A percentile compares a stretch with the other conserved stretches of the same genome.
Conservation (phyloP, 1,140 invertebrate species). For the Goniozus legneri region DNA sequence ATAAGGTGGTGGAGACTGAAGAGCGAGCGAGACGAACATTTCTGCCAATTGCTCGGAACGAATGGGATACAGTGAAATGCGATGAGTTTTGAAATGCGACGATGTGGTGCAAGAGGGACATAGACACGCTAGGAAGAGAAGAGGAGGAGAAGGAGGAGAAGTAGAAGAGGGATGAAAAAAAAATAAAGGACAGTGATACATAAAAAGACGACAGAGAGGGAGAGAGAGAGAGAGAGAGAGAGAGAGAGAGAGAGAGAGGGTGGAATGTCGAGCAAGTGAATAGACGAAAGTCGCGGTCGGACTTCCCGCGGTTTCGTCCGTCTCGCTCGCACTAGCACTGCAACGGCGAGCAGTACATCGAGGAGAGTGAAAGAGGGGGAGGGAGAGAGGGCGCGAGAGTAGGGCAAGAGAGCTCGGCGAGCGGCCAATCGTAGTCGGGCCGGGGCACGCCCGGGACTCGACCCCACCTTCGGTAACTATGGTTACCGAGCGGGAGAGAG, state of each 20-base stretch:
- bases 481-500: slow-evolving; percentile 45
- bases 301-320: too few species aligned
- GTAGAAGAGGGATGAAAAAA: slow-evolving; percentile 6
- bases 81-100: too few species aligned
- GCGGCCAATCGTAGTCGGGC: slow-evolving; percentile 47
- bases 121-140: background rate
- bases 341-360: too few species aligned
- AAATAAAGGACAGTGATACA: slow-evolving; percentile 8
- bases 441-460: slow-evolving; percentile 49
- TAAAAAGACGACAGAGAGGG: slow-evolving; percentile 20
- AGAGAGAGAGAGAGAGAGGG: slow-evolving; percentile 18
- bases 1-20: slow-evolving; percentile 11
- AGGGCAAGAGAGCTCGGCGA: slow-evolving; percentile 24
- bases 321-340: too few species aligned
- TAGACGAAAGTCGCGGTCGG: too few species aligned
- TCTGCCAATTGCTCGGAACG: too few species aligned
- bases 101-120: slow-evolving; percentile 5
- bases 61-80: slow-evolving; percentile 15
- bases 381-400: slow-evolving; percentile 19
- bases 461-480: slow-evolving; percentile 53
- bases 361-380: slow-evolving; percentile 19
- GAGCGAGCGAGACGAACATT: too few species aligned
- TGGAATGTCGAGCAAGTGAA: slow-evolving; percentile 23
- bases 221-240: slow-evolving; percentile 16
- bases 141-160: background rate